Percentiles rank a stretch among this genome's conserved stretches.
Evolutionary conservation across 2,797 vertebrate species (phyloP).

Genomic region (Cossypha niveicapilla): DNA sequence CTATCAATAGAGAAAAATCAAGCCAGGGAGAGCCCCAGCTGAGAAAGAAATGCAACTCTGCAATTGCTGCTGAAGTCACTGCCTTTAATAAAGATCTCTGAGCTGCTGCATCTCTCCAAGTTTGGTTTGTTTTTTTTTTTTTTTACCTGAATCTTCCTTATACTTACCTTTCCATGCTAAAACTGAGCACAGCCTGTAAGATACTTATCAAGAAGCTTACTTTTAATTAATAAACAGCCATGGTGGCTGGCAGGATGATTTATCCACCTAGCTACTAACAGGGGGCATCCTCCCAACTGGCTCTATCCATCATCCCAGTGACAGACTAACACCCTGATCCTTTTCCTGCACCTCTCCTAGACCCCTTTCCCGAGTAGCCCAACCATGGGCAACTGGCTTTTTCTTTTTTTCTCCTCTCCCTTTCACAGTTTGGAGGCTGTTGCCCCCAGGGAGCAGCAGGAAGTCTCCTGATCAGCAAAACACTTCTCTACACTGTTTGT

Average conservation of each 20-base stretch:
- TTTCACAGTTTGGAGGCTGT: not conserved
- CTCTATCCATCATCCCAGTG: not conserved
- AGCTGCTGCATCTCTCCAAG: not conserved
- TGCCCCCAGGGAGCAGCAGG: not conserved
- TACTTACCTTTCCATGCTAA: not conserved
- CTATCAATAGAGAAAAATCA: not conserved
- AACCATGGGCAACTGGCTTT: not conserved
- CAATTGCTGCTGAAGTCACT: not conserved
- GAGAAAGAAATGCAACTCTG: not conserved
- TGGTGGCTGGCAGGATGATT: not conserved
- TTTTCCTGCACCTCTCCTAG: not conserved
- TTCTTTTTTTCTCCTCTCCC: fast-evolving
- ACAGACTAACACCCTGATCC: not conserved
- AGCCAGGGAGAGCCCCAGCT: not conserved
- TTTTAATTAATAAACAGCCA: not conserved
- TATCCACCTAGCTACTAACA: not conserved
- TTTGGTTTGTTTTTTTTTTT: no score
- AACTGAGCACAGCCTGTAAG: not conserved
- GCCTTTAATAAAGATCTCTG: not conserved
- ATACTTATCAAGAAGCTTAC: not conserved
- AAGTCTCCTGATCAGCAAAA: not conserved
- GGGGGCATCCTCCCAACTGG: not conserved
- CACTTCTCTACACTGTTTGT: not conserved
- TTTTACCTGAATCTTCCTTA: not conserved
- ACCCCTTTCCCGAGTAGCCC: not conserved